These are phyloP conservation scores for Melieria picta DNA, from an alignment of 2,888 invertebrate species.

Conservation along the genomic window DNA sequence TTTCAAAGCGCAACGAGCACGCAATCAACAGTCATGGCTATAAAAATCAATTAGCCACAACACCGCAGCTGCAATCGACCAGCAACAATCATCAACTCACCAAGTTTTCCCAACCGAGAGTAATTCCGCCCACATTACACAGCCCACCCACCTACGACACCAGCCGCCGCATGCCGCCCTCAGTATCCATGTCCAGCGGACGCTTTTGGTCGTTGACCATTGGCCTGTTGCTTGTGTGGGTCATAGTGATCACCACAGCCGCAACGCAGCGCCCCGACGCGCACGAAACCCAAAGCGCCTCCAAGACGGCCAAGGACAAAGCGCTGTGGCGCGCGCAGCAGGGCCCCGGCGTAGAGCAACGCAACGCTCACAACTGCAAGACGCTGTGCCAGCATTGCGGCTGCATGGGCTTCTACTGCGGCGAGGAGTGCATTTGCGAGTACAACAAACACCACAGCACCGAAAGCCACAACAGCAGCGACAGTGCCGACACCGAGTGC, in stretches of 20 bases:
- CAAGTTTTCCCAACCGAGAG: not conserved
- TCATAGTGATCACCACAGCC: slow-evolving; percentile 27
- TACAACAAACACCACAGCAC: slow-evolving; percentile 56
- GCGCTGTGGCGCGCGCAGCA: slow-evolving; percentile 11
- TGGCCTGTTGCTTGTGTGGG: slow-evolving; percentile 41
- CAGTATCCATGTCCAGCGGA: slow-evolving; percentile 31
- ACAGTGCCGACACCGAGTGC: slow-evolving; percentile 55
- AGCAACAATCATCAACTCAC: too few species aligned
- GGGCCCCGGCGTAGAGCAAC: slow-evolving; percentile 51
- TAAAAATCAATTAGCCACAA: slow-evolving; percentile 1
- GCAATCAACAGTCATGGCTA: not conserved
- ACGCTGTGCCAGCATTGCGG: slow-evolving; percentile 62
- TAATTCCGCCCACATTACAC: not conserved
- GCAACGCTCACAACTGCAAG: slow-evolving; percentile 58
- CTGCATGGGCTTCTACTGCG: slow-evolving; percentile 65
- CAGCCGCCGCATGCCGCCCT: slow-evolving; percentile 7
- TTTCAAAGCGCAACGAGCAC: not conserved
- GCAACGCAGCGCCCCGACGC: not conserved
- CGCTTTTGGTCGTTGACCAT: slow-evolving; percentile 40
- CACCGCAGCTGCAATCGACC: not conserved
- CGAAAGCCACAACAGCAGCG: not conserved
- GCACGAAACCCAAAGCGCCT: not conserved
- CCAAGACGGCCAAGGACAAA: slow-evolving; percentile 26
- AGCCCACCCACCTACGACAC: not conserved
- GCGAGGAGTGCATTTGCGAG: slow-evolving; percentile 66